Evolutionary conservation across 2,797 vertebrate species (phyloP), one percentile per base, ranked within the genome.

Genomic region (Synaphobranchus kaupii): DNA sequence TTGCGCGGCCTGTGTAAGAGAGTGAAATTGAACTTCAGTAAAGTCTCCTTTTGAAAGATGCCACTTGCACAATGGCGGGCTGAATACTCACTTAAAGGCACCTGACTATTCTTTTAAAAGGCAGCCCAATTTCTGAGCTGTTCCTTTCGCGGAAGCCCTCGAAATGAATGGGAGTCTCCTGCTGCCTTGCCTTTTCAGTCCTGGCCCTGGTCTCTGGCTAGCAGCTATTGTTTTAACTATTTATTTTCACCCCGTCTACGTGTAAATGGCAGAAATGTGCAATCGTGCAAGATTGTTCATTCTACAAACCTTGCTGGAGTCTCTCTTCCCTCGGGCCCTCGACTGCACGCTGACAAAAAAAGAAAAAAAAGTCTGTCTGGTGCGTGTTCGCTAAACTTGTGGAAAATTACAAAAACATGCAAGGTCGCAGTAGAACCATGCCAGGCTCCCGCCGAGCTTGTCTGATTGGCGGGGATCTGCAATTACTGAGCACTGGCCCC

Each of bases 371-470:
- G 90, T 89, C 22, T 86, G 91, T 91, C 88, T 87, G 91, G 91
- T 87, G 90, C 90, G 86, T 89, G 73, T 93, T 92, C 91, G 88
- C 94, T 94, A 94, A 95, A 94, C 93, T 92, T 92, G 93, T 94
- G 93, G 94, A 94, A 95, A 95, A 95, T 94, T 92, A 95, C 94
- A 93, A 92, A 93, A 93, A 93, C 92, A 93, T 91, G 94, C 93
- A 94, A 95, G 94, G 95, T 95, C 93, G 94, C 91, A 88, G 93
- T 90, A 91, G 93, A 95, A 92, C 86, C 48, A 52, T 88, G 93
- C 92, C 93, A 93, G 91, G 90, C 94, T 94, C 94, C 94, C 93
- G 92, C 93, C 84, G 94, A 93, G 94, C 93, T 95, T 94, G 95
- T 95, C 93, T 94, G 95, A 95, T 95, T 93, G 86, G 89, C 87